These are phyloP conservation scores for Tragelaphus imberbis DNA, from an alignment of 2,113 vertebrate species.

Conservation along the genomic window DNA sequence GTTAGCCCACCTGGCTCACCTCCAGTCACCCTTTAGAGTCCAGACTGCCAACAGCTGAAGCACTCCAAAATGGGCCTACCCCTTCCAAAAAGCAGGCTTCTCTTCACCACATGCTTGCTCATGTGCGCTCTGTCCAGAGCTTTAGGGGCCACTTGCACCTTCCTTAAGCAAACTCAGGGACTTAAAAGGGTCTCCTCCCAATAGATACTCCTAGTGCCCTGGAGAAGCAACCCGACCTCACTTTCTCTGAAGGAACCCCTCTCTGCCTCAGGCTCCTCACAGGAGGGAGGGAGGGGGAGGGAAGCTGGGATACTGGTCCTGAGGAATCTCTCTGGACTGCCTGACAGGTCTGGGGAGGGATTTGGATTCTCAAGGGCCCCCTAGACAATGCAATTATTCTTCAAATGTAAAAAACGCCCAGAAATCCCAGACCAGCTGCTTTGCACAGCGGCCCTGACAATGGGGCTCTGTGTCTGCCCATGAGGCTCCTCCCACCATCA, in stretches of 20 bases:
- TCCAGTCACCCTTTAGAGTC: not conserved
- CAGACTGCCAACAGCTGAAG: not conserved
- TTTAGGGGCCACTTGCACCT: not conserved
- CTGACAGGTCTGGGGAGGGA: slow-evolving; percentile 24
- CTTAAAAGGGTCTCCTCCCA: not conserved
- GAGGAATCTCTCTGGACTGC: slow-evolving; percentile 34
- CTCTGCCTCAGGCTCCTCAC: not conserved
- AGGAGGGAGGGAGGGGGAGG: not conserved
- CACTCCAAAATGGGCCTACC: not conserved
- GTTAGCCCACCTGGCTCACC: not conserved
- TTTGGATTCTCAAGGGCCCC: slow-evolving; percentile 39
- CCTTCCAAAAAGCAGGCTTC: not conserved
- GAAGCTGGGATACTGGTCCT: not conserved
- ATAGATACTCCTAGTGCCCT: not conserved
- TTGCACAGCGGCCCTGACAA: slow-evolving; percentile 51
- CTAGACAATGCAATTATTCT: slow-evolving; percentile 74
- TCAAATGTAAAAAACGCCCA: slow-evolving; percentile 64
- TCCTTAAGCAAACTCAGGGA: not conserved
- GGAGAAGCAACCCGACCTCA: not conserved
- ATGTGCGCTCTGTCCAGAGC: not conserved
- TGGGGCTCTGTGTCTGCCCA: slow-evolving; percentile 60
- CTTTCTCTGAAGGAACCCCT: not conserved
- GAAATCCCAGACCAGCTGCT: slow-evolving; percentile 73
- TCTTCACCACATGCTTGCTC: not conserved
- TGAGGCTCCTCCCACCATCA: slow-evolving; percentile 45